Evolutionary conservation across 2,797 vertebrate genomes (phyloP), one percentile per base, ranked within the genome.

Genomic region (Gymnothorax javanicus): DNA sequence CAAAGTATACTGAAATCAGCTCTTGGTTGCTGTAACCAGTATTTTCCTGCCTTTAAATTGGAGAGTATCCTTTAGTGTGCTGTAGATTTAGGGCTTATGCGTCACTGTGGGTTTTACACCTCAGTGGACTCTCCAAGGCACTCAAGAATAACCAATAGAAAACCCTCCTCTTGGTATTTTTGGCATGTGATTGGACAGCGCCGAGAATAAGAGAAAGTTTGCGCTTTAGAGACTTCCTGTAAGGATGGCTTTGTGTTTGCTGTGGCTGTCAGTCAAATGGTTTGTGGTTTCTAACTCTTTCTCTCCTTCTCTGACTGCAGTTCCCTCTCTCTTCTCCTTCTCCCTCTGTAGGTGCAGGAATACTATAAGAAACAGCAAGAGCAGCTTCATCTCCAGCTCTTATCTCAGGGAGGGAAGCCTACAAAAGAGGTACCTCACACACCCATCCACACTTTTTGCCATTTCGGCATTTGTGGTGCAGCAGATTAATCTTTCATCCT

Each of bases 291-390:
- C 20, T n/a, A 1, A 9, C 52, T n/a, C 77, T 81, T 20, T 54
- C 20, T 54, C 75, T 75, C 50, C 50, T 20, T 54, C 77, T 52
- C 73, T 6, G 8, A 33, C 27, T 79, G 1, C 33, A 12, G 15
- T 20, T 77, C 33, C 17, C 12, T 15, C 73, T 77, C 52, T 20
- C 50, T 81, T n/a, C 25, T n/a, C 43, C 54, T 17, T 20, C 17
- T 79, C 50, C 56, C 17, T 77, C 20, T 54, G 17, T 56, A 81
- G 77, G 50, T 81, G 17, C 77, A 81, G 77, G 77, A 81, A n/a
- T 81, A 54, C 20, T 81, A 81, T n/a, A 81, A 81, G 52, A 81
- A 81, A 56, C 77, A 81, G 77, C 77, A 81, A 6, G 77, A 81
- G 11, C 77, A 81, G 52, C 77, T 81, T 13, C 77, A 81, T 17